A percentile compares a stretch with the other conserved stretches of the same genome.
phyloP scores from a whole-genome alignment of 2,113 vertebrate genomes.

The Platycercus adscitus region DNA sequence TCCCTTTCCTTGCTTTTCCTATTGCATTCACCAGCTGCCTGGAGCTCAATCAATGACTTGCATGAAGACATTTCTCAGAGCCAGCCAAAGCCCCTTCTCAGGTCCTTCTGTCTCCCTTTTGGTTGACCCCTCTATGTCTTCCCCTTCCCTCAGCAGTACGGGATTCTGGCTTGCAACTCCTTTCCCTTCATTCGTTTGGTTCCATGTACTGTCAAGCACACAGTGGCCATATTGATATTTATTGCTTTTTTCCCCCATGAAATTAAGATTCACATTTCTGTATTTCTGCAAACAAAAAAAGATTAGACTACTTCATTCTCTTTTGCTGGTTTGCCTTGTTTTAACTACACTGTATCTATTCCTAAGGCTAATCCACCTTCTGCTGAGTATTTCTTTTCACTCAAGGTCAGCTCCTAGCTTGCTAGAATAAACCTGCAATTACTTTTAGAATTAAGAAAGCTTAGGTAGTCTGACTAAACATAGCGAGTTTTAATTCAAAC shows the following conservation, averaged over 20 bases:
- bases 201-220: neutral
- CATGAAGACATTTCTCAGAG: neutral
- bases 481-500: conserved; percentile 23
- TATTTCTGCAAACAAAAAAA: neutral
- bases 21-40: neutral
- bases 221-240: neutral
- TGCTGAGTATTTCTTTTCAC: conserved; percentile 10
- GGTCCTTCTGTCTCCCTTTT: neutral
- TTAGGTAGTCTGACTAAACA: neutral
- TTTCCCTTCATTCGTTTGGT: neutral
- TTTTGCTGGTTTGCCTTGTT: neutral
- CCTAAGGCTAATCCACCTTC: neutral
- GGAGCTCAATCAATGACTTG: neutral
- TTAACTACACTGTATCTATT: neutral
- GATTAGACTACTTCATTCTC: neutral
- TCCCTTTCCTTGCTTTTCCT: neutral
- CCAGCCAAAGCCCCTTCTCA: neutral
- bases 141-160: neutral
- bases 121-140: neutral
- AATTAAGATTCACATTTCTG: neutral
- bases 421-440: conserved; percentile 35
- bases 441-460: conserved; percentile 48
- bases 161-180: neutral
- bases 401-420: conserved; percentile 30
- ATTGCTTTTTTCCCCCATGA: neutral